Evolutionary conservation across 2,113 vertebrate genomes (phyloP).

Genomic region (Ophiodon elongatus): DNA sequence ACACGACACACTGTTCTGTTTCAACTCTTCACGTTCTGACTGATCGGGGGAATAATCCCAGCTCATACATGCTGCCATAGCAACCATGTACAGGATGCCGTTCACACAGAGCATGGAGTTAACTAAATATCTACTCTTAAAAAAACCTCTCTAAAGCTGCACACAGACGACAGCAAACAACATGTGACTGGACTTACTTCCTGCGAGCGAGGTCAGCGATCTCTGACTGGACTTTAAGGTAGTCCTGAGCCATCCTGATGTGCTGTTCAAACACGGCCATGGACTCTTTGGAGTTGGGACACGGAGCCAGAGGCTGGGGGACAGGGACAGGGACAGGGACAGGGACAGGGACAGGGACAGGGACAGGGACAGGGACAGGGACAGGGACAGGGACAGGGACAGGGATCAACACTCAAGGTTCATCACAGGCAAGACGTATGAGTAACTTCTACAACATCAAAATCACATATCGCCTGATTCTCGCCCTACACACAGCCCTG

Average conservation of each 20-base stretch:
- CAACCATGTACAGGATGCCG: not conserved
- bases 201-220: constrained; percentile 91
- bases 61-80: not conserved
- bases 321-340: too few species aligned
- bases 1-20: not conserved
- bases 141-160: not conserved
- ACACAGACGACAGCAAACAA: not conserved
- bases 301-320: constrained; percentile 92
- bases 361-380: too few species aligned
- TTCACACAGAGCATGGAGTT: not conserved
- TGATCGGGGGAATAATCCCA: not conserved
- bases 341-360: too few species aligned
- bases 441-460: too few species aligned
- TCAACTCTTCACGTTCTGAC: not conserved
- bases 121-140: not conserved
- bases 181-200: constrained; percentile 87
- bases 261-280: constrained; percentile 99
- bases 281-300: constrained; percentile 98
- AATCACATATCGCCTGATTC: not conserved
- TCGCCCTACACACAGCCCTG: not conserved
- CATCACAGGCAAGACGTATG: too few species aligned
- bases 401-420: too few species aligned
- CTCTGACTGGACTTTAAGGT: constrained; percentile 96
- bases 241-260: constrained; percentile 98
- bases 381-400: too few species aligned